These are phyloP conservation scores for Augiades crinisus DNA, from an alignment of 2,888 invertebrate genomes.

Conservation along the genomic window DNA sequence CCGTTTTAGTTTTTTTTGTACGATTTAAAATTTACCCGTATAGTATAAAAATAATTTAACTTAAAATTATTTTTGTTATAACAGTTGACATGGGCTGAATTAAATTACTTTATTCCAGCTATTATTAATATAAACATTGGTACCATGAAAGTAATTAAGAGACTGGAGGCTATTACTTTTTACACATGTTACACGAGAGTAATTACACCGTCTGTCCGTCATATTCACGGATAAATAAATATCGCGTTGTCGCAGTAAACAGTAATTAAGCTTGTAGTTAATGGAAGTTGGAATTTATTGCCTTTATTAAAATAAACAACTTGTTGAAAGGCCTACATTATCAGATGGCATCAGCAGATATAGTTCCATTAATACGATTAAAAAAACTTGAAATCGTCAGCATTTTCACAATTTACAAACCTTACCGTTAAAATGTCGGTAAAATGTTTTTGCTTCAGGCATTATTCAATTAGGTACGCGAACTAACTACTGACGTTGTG, in stretches of 20 bases:
- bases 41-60: too few relatives aligned
- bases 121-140: background rate
- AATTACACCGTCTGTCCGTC: constrained; percentile 19
- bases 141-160: background rate
- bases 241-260: constrained; percentile 10
- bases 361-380: too few relatives aligned
- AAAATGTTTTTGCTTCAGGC: background rate
- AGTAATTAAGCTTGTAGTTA: constrained; percentile 5
- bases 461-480: background rate
- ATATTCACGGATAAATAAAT: constrained; percentile 16
- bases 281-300: background rate
- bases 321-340: background rate
- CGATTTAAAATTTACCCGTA: too few relatives aligned
- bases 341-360: too few relatives aligned
- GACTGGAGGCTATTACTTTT: background rate
- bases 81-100: too few relatives aligned
- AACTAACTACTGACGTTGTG: background rate
- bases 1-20: too few relatives aligned
- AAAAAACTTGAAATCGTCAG: too few relatives aligned
- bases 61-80: too few relatives aligned
- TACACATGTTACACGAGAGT: background rate
- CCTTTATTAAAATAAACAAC: background rate
- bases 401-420: background rate
- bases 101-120: too few relatives aligned
- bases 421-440: background rate